Evolutionary conservation across 2,797 vertebrate genomes (phyloP), one percentile per base, ranked within the genome.

Genomic region (Thunnus albacares): DNA sequence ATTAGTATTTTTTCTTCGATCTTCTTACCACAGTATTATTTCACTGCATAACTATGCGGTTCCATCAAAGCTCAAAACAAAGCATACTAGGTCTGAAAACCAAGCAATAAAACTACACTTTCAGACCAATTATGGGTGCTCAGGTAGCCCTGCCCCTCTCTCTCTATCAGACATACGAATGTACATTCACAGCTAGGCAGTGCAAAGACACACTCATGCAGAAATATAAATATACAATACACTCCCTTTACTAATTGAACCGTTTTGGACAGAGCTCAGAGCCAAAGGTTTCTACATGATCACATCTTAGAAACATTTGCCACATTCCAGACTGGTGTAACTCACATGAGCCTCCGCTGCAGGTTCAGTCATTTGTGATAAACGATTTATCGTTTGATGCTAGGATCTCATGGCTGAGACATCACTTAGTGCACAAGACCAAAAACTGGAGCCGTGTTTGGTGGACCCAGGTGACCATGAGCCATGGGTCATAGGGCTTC

Each of bases 1-100:
- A 24, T 24, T 24, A 24, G 24, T 24, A 24, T 24, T 24, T 24
- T 24, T 77, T 81, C 71, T 71, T 79, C 69, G 18, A 64, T 81
- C 75, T 70, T 57, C 56, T 71, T 79, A 55, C 80, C 79, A 67
- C 62, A 56, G 45, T 66, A 77, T 91, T 94, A 84, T 93, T 93
- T 95, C 94, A 95, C 87, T 84, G 81, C 93, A 95, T 94, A 95
- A 83, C 90, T 95, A 96, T 96, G 95, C 62, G 81, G 75, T 87
- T 94, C 60, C 84, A 91, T 95, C 93, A 94, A 94, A 90, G 77
- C 83, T 77, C 65, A 90, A 90, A 81, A 67, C 85, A 92, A 90
- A 88, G 80, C 81, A 89, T 83, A 87, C 70, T 74, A 65, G 74
- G 87, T 86, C 81, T 84, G 66, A 89, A 83, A 89, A 90, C 63